phyloP scores from a whole-genome alignment of 2,797 vertebrate genomes.

The Helicolenus hilgendorfi region DNA sequence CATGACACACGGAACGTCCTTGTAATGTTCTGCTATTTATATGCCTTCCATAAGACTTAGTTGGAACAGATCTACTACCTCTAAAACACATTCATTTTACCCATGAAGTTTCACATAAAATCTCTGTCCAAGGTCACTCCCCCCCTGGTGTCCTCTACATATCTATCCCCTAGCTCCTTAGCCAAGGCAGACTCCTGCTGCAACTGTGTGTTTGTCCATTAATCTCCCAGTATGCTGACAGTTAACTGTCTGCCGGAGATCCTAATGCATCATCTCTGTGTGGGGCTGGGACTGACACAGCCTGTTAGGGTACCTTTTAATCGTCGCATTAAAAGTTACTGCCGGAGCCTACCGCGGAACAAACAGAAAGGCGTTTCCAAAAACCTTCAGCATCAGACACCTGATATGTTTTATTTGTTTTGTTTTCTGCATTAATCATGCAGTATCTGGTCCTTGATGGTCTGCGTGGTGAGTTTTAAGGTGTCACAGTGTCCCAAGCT shows the following conservation, averaged over 20 bases:
- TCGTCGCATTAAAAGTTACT: conserved; percentile 72
- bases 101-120: conserved; percentile 13
- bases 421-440: neutral
- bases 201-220: conserved; percentile 63
- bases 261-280: conserved; percentile 79
- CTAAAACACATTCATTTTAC: neutral
- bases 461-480: neutral
- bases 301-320: conserved; percentile 73
- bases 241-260: conserved; percentile 70
- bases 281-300: conserved; percentile 61
- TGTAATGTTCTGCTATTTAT: too few relatives aligned
- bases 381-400: neutral
- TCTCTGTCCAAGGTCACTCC: conserved; percentile 48
- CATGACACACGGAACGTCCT: too few relatives aligned
- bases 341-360: conserved; percentile 39
- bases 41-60: too few relatives aligned
- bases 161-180: conserved; percentile 20
- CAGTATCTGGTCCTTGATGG: neutral
- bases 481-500: neutral
- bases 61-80: neutral
- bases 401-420: neutral
- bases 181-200: conserved; percentile 18
- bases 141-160: neutral
- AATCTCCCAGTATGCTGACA: conserved; percentile 69
- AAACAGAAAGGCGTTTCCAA: conserved; percentile 11